phyloP scores from a whole-genome alignment of 2,888 invertebrate species.

The Axea sp. region DNA sequence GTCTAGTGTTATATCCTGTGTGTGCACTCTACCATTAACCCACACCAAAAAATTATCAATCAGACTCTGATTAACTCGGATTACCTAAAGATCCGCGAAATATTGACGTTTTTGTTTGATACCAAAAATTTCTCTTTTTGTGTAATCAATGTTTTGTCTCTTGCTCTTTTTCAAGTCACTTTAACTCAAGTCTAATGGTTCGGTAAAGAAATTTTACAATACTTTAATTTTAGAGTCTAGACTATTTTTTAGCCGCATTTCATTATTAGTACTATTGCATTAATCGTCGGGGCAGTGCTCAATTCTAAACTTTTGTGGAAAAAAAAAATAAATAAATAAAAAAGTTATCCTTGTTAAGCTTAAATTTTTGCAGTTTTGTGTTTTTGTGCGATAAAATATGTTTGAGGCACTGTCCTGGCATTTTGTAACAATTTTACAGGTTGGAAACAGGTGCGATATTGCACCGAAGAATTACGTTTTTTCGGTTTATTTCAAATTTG shows the following conservation, averaged over 20 bases:
- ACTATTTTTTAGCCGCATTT: conserved; percentile 42
- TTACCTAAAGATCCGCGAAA: conserved; percentile 52
- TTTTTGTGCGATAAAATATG: conserved; percentile 6
- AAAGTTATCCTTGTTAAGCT: too few species aligned
- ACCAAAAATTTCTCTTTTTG: neutral
- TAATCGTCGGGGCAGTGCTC: conserved; percentile 52
- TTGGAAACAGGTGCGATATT: conserved; percentile 40
- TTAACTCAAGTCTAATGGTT: conserved; percentile 1
- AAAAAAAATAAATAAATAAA: too few species aligned
- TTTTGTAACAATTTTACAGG: conserved; percentile 59
- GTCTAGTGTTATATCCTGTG: conserved; percentile 93
- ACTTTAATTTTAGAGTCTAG: conserved; percentile 47
- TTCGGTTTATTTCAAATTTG: conserved; percentile 34
- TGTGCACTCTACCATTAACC: conserved; percentile 82
- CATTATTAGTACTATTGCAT: conserved; percentile 42
- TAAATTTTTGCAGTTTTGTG: conserved; percentile 22
- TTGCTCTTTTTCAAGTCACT: conserved; percentile 11
- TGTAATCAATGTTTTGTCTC: neutral
- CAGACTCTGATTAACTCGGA: conserved; percentile 58
- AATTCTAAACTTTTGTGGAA: conserved; percentile 10
- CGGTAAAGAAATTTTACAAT: conserved; percentile 6
- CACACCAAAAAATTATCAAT: conserved; percentile 58
- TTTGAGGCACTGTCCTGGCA: conserved; percentile 50
- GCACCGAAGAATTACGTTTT: conserved; percentile 30
- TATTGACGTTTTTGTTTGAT: conserved; percentile 35